Evolutionary conservation across 2,888 invertebrate genomes (phyloP).

Genomic region (Nemurella pictetii): DNA sequence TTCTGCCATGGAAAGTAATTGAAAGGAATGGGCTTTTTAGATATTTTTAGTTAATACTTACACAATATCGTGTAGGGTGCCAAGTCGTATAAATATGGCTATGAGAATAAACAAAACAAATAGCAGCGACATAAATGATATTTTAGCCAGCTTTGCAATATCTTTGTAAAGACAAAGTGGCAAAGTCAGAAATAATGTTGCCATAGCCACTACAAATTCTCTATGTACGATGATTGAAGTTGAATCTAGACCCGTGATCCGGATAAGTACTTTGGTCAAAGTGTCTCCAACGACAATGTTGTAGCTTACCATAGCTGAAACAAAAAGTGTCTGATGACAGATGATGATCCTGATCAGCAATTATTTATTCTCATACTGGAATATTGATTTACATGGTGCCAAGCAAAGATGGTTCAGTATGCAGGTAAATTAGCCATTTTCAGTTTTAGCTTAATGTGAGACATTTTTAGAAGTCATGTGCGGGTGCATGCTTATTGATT

Average conservation of each 20-base stretch:
- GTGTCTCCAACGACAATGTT: slow-evolving; percentile 87
- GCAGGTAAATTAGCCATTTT: too few relatives aligned
- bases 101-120: slow-evolving; percentile 74
- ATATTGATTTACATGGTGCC: too few relatives aligned
- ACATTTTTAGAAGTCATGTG: too few relatives aligned
- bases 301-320: slow-evolving; percentile 83
- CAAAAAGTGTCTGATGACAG: background rate
- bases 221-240: slow-evolving; percentile 63
- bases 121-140: slow-evolving; percentile 68
- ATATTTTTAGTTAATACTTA: slow-evolving; percentile 56
- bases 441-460: too few relatives aligned
- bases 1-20: slow-evolving; percentile 13
- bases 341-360: too few relatives aligned
- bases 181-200: slow-evolving; percentile 72
- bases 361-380: too few relatives aligned
- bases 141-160: slow-evolving; percentile 69
- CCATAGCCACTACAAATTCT: slow-evolving; percentile 70
- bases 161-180: slow-evolving; percentile 80
- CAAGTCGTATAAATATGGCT: slow-evolving; percentile 64
- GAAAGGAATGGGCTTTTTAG: background rate
- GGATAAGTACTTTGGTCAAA: slow-evolving; percentile 76
- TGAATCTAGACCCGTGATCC: slow-evolving; percentile 63
- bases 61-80: slow-evolving; percentile 63
- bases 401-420: too few relatives aligned
- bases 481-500: too few relatives aligned